Evolutionary conservation across 2,797 vertebrate species (phyloP).

Genomic region (Xiphorhynchus erythropygius): DNA sequence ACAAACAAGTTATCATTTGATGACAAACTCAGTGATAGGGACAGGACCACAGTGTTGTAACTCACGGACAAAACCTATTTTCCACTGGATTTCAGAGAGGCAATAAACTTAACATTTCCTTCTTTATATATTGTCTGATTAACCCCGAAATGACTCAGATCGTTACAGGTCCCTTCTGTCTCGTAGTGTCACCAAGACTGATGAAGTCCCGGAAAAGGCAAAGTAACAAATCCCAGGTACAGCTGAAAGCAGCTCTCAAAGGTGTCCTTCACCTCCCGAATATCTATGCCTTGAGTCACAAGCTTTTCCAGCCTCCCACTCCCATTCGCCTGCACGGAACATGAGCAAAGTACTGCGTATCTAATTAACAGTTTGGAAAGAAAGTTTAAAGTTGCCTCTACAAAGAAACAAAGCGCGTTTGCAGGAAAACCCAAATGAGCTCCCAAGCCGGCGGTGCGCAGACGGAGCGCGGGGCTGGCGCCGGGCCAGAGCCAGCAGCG

Average conservation of each 20-base stretch:
- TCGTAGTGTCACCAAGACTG: background rate
- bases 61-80: background rate
- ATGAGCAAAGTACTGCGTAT: background rate
- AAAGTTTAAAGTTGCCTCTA: conserved; percentile 38
- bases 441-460: background rate
- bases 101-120: background rate
- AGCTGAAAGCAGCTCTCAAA: background rate
- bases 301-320: background rate
- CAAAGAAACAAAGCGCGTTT: background rate
- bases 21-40: rapidly evolving
- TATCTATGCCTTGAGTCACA: conserved; percentile 32
- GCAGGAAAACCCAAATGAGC: background rate
- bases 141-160: background rate
- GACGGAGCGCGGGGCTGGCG: background rate
- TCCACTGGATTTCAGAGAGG: background rate
- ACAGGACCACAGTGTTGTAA: rapidly evolving
- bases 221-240: background rate
- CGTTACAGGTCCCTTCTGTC: background rate
- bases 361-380: conserved; percentile 26
- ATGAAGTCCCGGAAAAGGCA: background rate
- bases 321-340: background rate
- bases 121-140: background rate
- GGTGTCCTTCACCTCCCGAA: background rate
- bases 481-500: background rate
- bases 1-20: background rate